Evolutionary conservation across 2,113 vertebrate genomes (phyloP).

Genomic region (Callithrix jacchus): DNA sequence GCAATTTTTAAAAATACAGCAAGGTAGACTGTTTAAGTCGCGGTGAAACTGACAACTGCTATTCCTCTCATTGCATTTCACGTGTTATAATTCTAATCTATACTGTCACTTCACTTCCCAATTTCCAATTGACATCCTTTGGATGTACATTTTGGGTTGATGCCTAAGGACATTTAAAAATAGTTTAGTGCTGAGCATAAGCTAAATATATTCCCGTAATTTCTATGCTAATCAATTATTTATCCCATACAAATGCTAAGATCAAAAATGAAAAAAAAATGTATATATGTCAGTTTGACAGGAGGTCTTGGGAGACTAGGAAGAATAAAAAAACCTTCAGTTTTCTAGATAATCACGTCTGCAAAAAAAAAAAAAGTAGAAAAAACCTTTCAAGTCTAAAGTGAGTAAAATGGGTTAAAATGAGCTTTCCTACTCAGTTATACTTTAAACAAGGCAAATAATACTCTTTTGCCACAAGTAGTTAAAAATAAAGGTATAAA

Average conservation of each 20-base stretch:
- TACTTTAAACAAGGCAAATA: neutral
- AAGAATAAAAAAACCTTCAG: conserved; percentile 74
- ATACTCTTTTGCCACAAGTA: conserved; percentile 38
- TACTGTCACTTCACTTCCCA: conserved; percentile 72
- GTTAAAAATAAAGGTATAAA: conserved; percentile 48
- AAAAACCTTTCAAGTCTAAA: conserved; percentile 77
- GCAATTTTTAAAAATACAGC: neutral
- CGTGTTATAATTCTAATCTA: conserved; percentile 70
- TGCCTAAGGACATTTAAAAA: conserved; percentile 83
- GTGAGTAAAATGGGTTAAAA: conserved; percentile 76
- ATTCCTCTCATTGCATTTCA: conserved; percentile 48
- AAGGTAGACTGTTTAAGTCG: conserved; percentile 48
- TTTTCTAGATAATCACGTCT: too few relatives aligned
- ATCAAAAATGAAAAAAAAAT: conserved; percentile 80
- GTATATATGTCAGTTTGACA: conserved; percentile 77
- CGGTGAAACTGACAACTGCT: conserved; percentile 67
- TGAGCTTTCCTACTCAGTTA: conserved; percentile 50
- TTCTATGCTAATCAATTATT: conserved; percentile 85
- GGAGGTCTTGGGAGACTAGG: conserved; percentile 65
- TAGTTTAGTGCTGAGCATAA: conserved; percentile 81
- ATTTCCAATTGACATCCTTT: conserved; percentile 77
- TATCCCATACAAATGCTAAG: conserved; percentile 84
- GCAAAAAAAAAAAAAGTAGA: conserved; percentile 64
- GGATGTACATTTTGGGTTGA: conserved; percentile 80
- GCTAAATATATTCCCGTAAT: conserved; percentile 83